Percentiles rank a stretch among this genome's conserved stretches.
phyloP scores from a whole-genome alignment of 2,113 vertebrate genomes.

The Ictidomys tridecemlineatus region DNA sequence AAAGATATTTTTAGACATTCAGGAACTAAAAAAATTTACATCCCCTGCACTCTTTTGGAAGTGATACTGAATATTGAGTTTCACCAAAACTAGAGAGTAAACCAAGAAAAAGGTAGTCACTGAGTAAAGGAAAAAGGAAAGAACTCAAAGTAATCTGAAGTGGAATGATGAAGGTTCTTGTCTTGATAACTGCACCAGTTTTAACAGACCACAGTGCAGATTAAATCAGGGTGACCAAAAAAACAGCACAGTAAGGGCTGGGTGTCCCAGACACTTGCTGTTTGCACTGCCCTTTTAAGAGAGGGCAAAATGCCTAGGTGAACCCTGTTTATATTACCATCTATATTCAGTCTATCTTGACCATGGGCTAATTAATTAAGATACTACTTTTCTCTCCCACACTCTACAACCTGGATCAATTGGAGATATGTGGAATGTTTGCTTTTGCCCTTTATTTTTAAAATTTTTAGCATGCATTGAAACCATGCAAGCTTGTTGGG shows the following conservation, averaged over 20 bases:
- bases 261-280: not conserved
- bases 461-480: not conserved
- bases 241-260: not conserved
- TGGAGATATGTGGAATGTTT: not conserved
- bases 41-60: not conserved
- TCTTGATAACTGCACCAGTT: not conserved
- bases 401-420: not conserved
- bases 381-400: not conserved
- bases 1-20: slow-evolving; percentile 18
- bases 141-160: not conserved
- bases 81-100: not conserved
- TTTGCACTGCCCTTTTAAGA: not conserved
- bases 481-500: not conserved
- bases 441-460: not conserved
- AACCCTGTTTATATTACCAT: not conserved
- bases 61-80: not conserved
- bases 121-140: not conserved
- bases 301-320: not conserved
- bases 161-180: not conserved
- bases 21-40: not conserved
- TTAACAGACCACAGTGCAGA: not conserved
- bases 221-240: not conserved
- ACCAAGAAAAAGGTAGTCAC: not conserved
- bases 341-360: not conserved
- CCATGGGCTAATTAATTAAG: not conserved